phyloP scores from a whole-genome alignment of 2,888 invertebrate species.

The Volucella zonaria region DNA sequence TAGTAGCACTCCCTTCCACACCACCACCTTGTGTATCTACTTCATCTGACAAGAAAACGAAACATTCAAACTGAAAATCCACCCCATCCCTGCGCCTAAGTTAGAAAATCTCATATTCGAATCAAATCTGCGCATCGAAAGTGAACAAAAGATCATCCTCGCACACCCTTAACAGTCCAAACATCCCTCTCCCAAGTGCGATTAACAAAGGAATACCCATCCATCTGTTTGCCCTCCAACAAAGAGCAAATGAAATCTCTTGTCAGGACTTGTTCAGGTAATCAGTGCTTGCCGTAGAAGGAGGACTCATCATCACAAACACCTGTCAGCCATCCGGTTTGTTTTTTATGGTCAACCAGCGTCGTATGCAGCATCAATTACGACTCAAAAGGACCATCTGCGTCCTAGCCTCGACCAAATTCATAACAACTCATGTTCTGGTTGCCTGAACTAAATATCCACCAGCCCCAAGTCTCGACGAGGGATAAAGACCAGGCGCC shows the following conservation, averaged over 20 bases:
- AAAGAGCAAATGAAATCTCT: neutral
- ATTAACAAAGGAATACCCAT: neutral
- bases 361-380: neutral
- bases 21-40: no score
- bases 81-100: no score
- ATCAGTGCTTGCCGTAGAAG: constrained; percentile 10
- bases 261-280: neutral
- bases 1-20: no score
- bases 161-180: neutral
- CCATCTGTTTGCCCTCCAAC: constrained; percentile 1
- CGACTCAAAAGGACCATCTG: constrained; percentile 39
- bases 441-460: constrained; percentile 11
- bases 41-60: no score
- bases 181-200: neutral
- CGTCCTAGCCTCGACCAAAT: constrained; percentile 25
- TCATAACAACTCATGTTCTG: constrained; percentile 17
- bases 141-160: no score
- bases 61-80: no score
- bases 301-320: constrained; percentile 11
- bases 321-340: constrained; percentile 56
- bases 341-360: no score
- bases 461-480: constrained; percentile 3
- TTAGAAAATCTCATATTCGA: no score
- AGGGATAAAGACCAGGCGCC: constrained; percentile 18
- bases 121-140: no score